Evolutionary conservation across 2,113 vertebrate genomes (phyloP), one percentile per base, ranked within the genome.

Genomic region (Gila orcuttii): DNA sequence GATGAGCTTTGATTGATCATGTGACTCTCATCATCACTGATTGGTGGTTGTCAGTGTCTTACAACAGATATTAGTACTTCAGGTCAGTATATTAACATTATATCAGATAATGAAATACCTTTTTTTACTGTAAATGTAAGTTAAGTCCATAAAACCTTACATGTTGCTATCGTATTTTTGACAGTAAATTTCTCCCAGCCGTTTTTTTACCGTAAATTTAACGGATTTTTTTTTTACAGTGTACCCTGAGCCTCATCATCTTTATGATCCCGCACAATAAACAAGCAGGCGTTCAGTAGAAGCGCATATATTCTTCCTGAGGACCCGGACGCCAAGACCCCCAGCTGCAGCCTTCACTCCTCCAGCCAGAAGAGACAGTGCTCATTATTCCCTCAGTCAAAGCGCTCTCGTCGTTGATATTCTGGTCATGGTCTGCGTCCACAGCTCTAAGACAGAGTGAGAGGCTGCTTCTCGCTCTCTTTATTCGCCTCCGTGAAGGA

Each of bases 311-410:
- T 78, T 82, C 64, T 78, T 82, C 42, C 42, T 52, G 50, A 36
- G 78, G 33, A 19, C 36, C 39, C 55, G 82, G 23, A 62, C 60
- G 87, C 87, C 87, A 88, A 77, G 85, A 60, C 62, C 78, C 69
- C 85, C 93, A 94, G 93, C 93, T 94, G 93, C 91, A 93, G 86
- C 90, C 93, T 89, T 92, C 88, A 82, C 90, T 90, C 90, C 57
- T 85, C 57, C 75, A 86, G 90, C 87, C 87, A 91, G 62, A 57
- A 47, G 71, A 90, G 75, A 89, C 86, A 79, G 76, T 62, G 68
- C 76, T 86, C 90, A 89, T 89, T 93, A 89, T 89, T 87, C 75
- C 42, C 89, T 84, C 87, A 83, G 62, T 85, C 90, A 90, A 92
- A 86, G 85, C 80, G 80, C 76, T 73, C 68, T 21, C 77, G 83